Percentiles rank a stretch among this genome's conserved stretches.
Evolutionary conservation across 2,797 vertebrate species (phyloP).

Genomic region (Chaenodraco wilsoni): DNA sequence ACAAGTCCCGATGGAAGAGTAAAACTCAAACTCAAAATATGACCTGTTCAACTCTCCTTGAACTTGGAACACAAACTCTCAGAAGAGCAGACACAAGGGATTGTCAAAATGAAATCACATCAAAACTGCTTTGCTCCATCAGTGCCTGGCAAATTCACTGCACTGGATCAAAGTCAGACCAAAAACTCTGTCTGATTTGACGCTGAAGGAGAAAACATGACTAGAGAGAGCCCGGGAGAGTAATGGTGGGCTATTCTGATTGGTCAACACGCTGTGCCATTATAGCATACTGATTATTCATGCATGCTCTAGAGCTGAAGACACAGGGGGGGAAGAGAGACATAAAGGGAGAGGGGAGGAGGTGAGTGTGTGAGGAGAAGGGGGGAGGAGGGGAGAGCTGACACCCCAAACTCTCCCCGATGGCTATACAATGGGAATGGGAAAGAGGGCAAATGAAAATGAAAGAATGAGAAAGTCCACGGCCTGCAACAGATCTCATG

Average conservation of each 20-base stretch:
- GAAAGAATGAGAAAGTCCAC: slow-evolving; percentile 17
- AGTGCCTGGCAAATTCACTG: slow-evolving; percentile 57
- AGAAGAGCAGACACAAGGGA: slow-evolving; percentile 37
- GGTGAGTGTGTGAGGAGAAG: slow-evolving; percentile 10
- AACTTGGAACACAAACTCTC: slow-evolving; percentile 48
- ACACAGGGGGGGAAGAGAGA: slow-evolving; percentile 65
- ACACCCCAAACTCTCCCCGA: slow-evolving; percentile 66
- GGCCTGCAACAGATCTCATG: slow-evolving; percentile 21
- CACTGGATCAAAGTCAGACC: slow-evolving; percentile 59
- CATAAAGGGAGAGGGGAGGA: slow-evolving; percentile 37
- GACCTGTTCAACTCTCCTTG: slow-evolving; percentile 45
- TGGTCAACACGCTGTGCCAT: slow-evolving; percentile 56
- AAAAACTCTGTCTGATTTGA: slow-evolving; percentile 45
- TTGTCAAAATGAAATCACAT: slow-evolving; percentile 56
- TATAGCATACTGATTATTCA: slow-evolving; percentile 68
- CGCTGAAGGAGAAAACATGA: slow-evolving; percentile 26
- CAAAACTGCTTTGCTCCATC: slow-evolving; percentile 50
- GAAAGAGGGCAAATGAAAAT: slow-evolving; percentile 11
- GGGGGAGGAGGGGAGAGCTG: slow-evolving; percentile 25
- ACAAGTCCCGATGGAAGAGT: slow-evolving; percentile 25
- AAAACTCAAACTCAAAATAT: slow-evolving; percentile 32
- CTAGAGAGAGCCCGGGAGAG: slow-evolving; percentile 26
- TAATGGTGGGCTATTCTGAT: slow-evolving; percentile 42
- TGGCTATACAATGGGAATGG: slow-evolving; percentile 69
- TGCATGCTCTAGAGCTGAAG: slow-evolving; percentile 67